Evolutionary conservation across 2,888 invertebrate species (phyloP).

Genomic region (Agrenia bidenticulata): DNA sequence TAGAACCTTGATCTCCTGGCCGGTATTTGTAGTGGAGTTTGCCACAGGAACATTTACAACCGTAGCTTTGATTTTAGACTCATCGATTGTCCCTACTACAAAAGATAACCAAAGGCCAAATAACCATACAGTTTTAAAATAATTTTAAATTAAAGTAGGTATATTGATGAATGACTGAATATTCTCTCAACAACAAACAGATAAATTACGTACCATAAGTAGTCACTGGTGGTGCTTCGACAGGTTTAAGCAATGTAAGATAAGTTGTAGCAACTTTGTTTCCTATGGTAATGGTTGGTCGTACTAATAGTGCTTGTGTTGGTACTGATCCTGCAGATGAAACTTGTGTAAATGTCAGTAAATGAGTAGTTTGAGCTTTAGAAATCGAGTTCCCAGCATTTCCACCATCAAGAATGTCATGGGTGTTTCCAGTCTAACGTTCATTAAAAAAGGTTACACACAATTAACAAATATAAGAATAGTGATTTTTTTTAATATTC

Average conservation of each 20-base stretch:
- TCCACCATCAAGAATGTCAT: conserved; percentile 7
- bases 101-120: too few relatives aligned
- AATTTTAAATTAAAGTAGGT: too few relatives aligned
- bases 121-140: too few relatives aligned
- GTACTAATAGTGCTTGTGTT: conserved; percentile 47
- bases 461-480: not conserved
- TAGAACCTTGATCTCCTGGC: too few relatives aligned
- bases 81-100: too few relatives aligned
- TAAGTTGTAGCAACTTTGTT: conserved; percentile 48
- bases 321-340: conserved; percentile 44
- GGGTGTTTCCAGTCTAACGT: not conserved
- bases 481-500: too few relatives aligned
- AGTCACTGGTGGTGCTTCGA: conserved; percentile 26
- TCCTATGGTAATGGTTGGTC: conserved; percentile 46
- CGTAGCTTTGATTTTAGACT: too few relatives aligned
- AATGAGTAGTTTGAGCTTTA: conserved; percentile 28
- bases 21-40: too few relatives aligned
- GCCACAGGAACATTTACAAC: too few relatives aligned
- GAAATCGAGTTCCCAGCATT: too few relatives aligned
- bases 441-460: conserved; percentile 4
- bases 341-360: conserved; percentile 48
- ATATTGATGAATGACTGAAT: too few relatives aligned
- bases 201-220: not conserved
- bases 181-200: too few relatives aligned
- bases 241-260: conserved; percentile 48